phyloP scores from a whole-genome alignment of 2,888 invertebrate genomes.

The Drosophila barbarae region DNA sequence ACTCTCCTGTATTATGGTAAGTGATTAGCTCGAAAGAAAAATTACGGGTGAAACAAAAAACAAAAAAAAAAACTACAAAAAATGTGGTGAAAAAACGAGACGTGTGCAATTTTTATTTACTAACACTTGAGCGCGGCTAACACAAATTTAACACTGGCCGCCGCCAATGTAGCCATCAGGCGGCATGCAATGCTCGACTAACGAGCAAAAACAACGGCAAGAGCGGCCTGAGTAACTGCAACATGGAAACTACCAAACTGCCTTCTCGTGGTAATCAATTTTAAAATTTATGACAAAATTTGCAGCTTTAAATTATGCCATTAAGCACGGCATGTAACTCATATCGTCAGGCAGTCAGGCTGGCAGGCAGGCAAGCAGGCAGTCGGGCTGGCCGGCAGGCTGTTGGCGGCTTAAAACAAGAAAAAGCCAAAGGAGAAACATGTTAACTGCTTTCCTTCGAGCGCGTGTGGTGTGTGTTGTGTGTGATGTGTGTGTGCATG shows the following conservation, averaged over 20 bases:
- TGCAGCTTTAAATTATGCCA: conserved; percentile 79
- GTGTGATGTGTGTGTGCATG: conserved; percentile 46
- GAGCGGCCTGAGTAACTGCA: conserved; percentile 40
- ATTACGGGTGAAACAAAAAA: conserved; percentile 9
- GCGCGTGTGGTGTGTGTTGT: conserved; percentile 34
- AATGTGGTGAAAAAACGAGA: conserved; percentile 5
- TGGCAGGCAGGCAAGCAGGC: conserved; percentile 49
- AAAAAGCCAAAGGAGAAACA: conserved; percentile 71
- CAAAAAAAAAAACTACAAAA: neutral
- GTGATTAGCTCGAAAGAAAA: conserved; percentile 34
- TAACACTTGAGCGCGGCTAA: conserved; percentile 36
- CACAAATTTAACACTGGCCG: conserved; percentile 54
- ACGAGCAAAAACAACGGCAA: conserved; percentile 65
- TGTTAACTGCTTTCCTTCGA: conserved; percentile 72
- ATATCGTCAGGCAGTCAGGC: conserved; percentile 70
- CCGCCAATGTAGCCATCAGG: conserved; percentile 71
- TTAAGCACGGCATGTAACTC: conserved; percentile 79
- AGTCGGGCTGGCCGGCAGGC: conserved; percentile 10
- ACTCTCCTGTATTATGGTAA: conserved; percentile 30
- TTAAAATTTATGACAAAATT: conserved; percentile 79
- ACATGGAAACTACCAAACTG: conserved; percentile 53
- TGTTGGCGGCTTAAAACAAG: conserved; percentile 65
- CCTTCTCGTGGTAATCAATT: conserved; percentile 72
- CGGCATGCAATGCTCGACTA: conserved; percentile 70
- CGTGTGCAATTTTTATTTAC: conserved; percentile 41